Conservation (phyloP, 2,888 invertebrate species). For the Cerastis rubricosa region DNA sequence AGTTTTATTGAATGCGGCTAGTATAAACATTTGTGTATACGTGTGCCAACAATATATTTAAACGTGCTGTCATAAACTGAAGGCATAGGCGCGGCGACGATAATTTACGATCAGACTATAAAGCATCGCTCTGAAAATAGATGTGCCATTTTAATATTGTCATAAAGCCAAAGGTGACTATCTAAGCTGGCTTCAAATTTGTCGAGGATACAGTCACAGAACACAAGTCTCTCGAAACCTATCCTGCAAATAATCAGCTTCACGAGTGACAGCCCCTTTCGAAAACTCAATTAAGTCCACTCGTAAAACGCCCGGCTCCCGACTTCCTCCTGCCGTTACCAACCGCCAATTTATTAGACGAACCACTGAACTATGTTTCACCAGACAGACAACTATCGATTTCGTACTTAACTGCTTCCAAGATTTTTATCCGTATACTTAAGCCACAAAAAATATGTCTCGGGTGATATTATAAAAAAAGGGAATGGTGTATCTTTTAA, state of each 20-base stretch:
- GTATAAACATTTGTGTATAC: conserved; percentile 49
- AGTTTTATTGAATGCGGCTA: conserved; percentile 16
- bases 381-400: conserved; percentile 57
- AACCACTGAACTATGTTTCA: conserved; percentile 71
- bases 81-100: conserved; percentile 67
- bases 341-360: conserved; percentile 76
- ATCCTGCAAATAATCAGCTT: conserved; percentile 61
- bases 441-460: conserved; percentile 33
- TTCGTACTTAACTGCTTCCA: conserved; percentile 31
- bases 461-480: conserved; percentile 22
- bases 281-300: conserved; percentile 78
- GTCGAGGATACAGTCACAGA: conserved; percentile 28
- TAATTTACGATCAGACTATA: conserved; percentile 77
- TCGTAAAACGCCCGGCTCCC: conserved; percentile 73
- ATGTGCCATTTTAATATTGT: conserved; percentile 74
- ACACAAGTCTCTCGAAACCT: conserved; percentile 30
- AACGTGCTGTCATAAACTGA: conserved; percentile 71
- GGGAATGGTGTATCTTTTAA: conserved; percentile 25
- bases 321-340: conserved; percentile 64
- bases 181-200: conserved; percentile 34
- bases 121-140: conserved; percentile 70
- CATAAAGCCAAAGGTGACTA: conserved; percentile 68
- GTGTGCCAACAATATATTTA: conserved; percentile 69
- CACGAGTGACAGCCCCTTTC: conserved; percentile 69
- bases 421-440: conserved; percentile 19